Evolutionary conservation across 2,888 invertebrate species (phyloP), one percentile per base, ranked within the genome.

Genomic region (Mythimna lalbum): DNA sequence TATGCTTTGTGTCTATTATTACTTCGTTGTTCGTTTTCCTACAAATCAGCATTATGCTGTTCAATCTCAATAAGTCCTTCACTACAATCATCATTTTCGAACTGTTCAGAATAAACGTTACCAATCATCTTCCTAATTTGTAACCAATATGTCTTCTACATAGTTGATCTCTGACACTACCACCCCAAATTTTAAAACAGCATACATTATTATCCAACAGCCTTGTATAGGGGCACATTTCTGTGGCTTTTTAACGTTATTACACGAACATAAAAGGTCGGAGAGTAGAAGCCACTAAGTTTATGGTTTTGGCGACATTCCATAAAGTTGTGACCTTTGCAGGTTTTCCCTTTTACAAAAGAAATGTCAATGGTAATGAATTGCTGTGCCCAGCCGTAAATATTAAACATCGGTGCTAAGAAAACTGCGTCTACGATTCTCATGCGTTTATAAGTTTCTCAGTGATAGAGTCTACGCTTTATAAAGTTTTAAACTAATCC

Each of bases 211-310:
- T 70, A 76, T 68, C 70, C 73, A 82, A 71, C 74, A 81, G 61
- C 64, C 59, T 72, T 81, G 63, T 79, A 76, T 63, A 80, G 69
- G 69, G 57, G 69, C 61, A 74, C 69, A 81, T 72, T 72, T 80
- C 68, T 70, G 78, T 64, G 78, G 80, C 69, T 82, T 80, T 82
- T 84, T 78, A 80, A 84, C 71, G 69, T 78, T 80, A 86, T 84
- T 77, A 73, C 81, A 72, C 49, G 67, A 57, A 49, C 60, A 71
- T 66, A 74, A 76, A 84, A 85, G 79, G 83, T 72, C 59, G 76
- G 23, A 17, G 33, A 75, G 67, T 69, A 65, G 68, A 70, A 82
- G 66, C 72, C 59, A 55, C 69, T 70, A 73, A 78, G 78, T 67
- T 79, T 79, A 79, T 73, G 72, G 67, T 57, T 67, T 72, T 50